Evolutionary conservation across 2,113 vertebrate genomes (phyloP), one percentile per base, ranked within the genome.

Genomic region (Leucopternis melanops): DNA sequence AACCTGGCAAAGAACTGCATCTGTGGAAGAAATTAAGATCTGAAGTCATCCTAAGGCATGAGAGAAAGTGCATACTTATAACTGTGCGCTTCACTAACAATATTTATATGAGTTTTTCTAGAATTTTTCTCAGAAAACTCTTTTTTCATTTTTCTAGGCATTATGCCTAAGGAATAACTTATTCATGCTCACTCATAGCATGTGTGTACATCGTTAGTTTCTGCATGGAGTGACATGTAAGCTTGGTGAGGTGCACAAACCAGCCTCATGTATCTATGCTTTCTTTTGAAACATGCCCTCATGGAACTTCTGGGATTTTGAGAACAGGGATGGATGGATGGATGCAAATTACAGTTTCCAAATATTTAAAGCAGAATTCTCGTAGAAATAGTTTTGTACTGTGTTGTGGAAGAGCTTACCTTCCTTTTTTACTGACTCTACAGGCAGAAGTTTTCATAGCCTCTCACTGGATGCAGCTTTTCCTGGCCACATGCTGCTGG

Each of bases 401-500:
- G 18, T 77, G 21, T 26, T 89, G n/a, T 38, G 45, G 65, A 85
- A 63, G 47, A 85, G 15, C 29, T 91, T 81, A 36, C 61, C 69
- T 94, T 87, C 32, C n/a, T 62, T 90, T 94, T 81, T 90, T 58
- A 74, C 47, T 90, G 65, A 63, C 69, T 86, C 52, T 47, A 40
- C 52, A 58, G 71, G 78, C 78, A 82, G 50, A 52, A 52, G 81
- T 93, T 95, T 94, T 97, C 78, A 52, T 50, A 90, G 81, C 47
- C 70, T 91, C n/a, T 75, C 10, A 5, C 70, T 93, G 85, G 61
- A 67, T 74, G 66, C 69, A 81, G 78, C 85, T 95, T 93, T 95
- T 96, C 81, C 95, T 85, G 90, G 61, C 85, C 92, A 67, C 88
- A 74, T 85, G 73, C 94, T 94, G 87, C n/a, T n/a, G 14, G 26